These are phyloP conservation scores for Hoplodrina blanda DNA, from an alignment of 2,888 invertebrate species.

Conservation along the genomic window DNA sequence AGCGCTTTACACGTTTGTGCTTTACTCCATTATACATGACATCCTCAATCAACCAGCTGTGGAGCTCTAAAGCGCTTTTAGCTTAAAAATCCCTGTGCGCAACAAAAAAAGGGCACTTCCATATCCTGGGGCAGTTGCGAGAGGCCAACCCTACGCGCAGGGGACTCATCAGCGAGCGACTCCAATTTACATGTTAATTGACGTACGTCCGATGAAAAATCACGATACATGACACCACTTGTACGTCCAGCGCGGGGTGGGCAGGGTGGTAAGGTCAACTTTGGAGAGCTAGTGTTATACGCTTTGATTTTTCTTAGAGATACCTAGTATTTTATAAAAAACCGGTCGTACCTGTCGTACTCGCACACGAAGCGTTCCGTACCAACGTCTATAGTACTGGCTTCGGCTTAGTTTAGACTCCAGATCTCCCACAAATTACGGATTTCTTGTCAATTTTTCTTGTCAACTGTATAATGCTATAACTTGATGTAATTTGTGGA, in stretches of 20 bases:
- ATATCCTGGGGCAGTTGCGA: conserved; percentile 8
- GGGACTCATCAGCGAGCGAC: conserved; percentile 64
- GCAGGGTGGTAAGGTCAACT: neutral
- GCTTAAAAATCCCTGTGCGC: conserved; percentile 27
- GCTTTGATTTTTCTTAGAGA: conserved; percentile 9
- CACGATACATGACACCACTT: conserved; percentile 68
- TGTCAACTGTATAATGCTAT: too few species aligned
- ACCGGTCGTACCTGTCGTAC: too few species aligned
- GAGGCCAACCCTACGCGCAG: conserved; percentile 49
- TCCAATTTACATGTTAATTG: conserved; percentile 87
- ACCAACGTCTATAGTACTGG: too few species aligned
- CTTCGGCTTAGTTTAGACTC: too few species aligned
- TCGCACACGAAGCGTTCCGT: too few species aligned
- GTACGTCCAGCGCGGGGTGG: conserved; percentile 23
- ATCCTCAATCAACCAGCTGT: neutral
- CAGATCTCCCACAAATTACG: too few species aligned
- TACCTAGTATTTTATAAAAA: neutral
- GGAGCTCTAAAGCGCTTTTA: conserved; percentile 7
- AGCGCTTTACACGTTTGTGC: neutral
- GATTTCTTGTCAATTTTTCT: too few species aligned
- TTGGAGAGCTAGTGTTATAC: neutral
- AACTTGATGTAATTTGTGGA: too few species aligned
- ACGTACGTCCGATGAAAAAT: conserved; percentile 78
- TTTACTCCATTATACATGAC: neutral
- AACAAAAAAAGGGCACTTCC: neutral